Evolutionary conservation across 2,113 vertebrate genomes (phyloP), one percentile per base, ranked within the genome.

Genomic region (Lampris megalopsis): DNA sequence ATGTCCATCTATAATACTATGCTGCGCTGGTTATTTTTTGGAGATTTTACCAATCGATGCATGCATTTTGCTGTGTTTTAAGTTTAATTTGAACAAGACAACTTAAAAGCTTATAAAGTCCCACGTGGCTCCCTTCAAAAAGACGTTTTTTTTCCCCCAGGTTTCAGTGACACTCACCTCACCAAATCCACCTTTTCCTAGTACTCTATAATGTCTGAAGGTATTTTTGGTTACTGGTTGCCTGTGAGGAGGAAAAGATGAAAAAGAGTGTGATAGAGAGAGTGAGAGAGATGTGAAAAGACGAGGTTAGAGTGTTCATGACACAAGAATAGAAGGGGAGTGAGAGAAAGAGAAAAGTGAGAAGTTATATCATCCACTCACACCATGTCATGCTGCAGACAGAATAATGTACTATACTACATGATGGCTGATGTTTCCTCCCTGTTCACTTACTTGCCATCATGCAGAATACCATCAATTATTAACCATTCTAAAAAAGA

Each of bases 131-230:
- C 24, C 24, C 24, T 24, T 24, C 24, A 24, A 24, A 24, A 24
- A 24, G 24, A 24, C 24, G 24, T 65, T 66, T 53, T 41, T 40
- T 61, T 35, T 13, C 47, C 11, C 50, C 11, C 6, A 6, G 9
- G 71, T 7, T 13, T 2, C 42, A 41, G 52, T 47, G 43, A 75
- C 60, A 95, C 96, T 96, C 77, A 98, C 97, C 96, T 98, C 97
- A 79, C 97, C 97, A 94, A 98, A 98, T 90, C 97, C 97, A 79
- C 97, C 97, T 95, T 97, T 98, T 86, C 96, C 97, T 57, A 98
- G 93, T 79, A 98, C 96, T 95, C 96, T 94, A 86, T 97, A 98
- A 94, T 97, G 93, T 91, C 97, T 93, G 87, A 98, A 98, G 0
- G 96, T 98, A 88, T 96, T 95, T 95, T 97, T 97, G 82, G 96